Base-by-base conservation (phyloP, 1,140 invertebrate species). In the Monomorium pharaonis region DNA sequence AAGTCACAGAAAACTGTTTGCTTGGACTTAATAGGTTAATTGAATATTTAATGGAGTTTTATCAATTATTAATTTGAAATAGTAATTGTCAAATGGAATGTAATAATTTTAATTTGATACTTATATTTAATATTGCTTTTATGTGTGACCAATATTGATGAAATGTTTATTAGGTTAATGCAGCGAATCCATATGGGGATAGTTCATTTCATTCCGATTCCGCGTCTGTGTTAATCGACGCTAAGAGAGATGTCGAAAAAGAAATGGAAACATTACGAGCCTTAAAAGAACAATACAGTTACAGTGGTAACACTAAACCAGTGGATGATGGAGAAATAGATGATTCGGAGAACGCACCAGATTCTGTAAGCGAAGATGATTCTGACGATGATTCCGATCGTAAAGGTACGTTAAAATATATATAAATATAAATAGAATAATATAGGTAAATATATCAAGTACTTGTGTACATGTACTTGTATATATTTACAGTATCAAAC, bases 181-280 rank as follows among this genome's bases (percentile, higher is more conserved):
- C 91, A 10, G 91, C 89, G 42, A 95, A 94, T 92, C 90, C 93
- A 3, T 95, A 94, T 70, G 90, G 87, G 9, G 94, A 94, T 47
- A 89, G 92, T 56, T 92, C 94, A 0, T 84, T 93, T 58, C 93
- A 94, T 42, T 89, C 90, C 42, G 95, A 95, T 81, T 95, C 94
- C 0, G 86, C 94, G 10, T 93, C 95, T 5, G 87, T 97, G 33
- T 93, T 97, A 49, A 95, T 96, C 42, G 96, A 97, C 88, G 97
- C 97, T 3, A 97, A 97, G 89, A 95, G 95, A 75, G 97, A 97
- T 83, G 90, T 97, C 2, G 95, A 96, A 88, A 95, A 95, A 86
- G 96, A 97, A 81, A 95, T 95, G 24, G 95, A 95, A 76, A 91
- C 95, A 9, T 87, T 96, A 62, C 93, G 92, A 4, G 89, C 90